phyloP scores from a whole-genome alignment of 2,888 invertebrate species.

The Metopia argyrocephala region DNA sequence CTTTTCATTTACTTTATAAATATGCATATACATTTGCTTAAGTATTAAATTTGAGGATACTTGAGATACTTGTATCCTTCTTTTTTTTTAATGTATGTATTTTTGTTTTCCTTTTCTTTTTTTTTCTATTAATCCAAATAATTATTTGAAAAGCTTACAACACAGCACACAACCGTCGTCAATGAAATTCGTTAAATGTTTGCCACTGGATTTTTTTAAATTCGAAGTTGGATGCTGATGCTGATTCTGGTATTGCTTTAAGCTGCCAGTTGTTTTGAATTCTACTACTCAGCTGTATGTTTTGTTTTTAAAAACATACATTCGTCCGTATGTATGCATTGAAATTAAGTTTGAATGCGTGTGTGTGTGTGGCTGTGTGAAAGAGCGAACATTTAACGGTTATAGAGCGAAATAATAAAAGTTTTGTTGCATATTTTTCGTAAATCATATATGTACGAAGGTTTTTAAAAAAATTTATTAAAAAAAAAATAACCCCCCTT shows the following conservation, averaged over 20 bases:
- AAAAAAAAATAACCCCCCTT: no score
- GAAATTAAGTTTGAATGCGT: background rate
- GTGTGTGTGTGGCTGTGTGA: background rate
- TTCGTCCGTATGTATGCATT: constrained; percentile 3
- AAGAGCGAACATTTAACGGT: constrained; percentile 36
- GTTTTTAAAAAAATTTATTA: no score
- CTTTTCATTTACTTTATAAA: constrained; percentile 25
- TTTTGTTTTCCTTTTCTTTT: constrained; percentile 46
- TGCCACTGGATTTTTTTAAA: constrained; percentile 64
- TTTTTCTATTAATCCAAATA: constrained; percentile 64
- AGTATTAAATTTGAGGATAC: constrained; percentile 26
- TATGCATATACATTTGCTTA: constrained; percentile 40
- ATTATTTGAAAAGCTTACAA: constrained; percentile 68
- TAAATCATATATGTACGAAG: no score
- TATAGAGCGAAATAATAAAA: constrained; percentile 21
- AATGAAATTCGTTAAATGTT: constrained; percentile 78
- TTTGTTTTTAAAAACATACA: constrained; percentile 41
- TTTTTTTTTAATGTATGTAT: constrained; percentile 34
- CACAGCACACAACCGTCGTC: constrained; percentile 77
- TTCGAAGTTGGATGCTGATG: constrained; percentile 59
- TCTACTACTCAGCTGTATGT: constrained; percentile 54
- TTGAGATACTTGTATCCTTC: background rate
- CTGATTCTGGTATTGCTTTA: constrained; percentile 48
- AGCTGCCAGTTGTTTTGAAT: constrained; percentile 54
- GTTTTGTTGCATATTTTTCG: background rate